phyloP scores from a whole-genome alignment of 2,113 vertebrate genomes.

The Hyaena hyaena region DNA sequence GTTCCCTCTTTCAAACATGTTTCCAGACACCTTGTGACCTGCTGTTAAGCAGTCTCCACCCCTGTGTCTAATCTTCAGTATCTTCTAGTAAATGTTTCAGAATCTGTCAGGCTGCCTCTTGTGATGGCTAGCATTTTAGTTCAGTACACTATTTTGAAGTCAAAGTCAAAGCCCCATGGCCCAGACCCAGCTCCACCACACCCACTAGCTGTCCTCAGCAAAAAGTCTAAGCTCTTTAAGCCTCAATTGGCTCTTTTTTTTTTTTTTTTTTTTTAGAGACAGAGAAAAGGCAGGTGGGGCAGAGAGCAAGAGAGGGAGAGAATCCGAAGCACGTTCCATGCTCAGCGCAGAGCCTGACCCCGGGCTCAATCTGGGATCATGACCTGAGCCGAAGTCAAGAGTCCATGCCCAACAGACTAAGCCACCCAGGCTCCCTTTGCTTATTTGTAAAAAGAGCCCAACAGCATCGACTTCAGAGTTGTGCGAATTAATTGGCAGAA shows the following conservation, averaged over 20 bases:
- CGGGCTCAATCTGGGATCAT: too few species aligned
- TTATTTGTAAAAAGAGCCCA: background rate
- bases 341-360: too few species aligned
- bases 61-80: background rate
- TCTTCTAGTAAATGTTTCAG: background rate
- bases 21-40: background rate
- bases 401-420: too few species aligned
- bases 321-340: too few species aligned
- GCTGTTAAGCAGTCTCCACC: background rate
- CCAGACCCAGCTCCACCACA: background rate
- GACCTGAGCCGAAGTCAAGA: too few species aligned
- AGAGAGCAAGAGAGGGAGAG: too few species aligned
- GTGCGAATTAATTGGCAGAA: background rate
- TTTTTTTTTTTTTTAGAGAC: too few species aligned
- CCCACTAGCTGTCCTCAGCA: background rate
- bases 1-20: background rate
- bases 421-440: background rate
- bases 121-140: background rate
- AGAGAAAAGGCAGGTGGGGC: too few species aligned
- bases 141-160: background rate
- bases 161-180: background rate
- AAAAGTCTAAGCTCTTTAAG: background rate
- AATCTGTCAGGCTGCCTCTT: background rate
- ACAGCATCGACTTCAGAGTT: background rate
- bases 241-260: background rate